These are phyloP conservation scores for Leptopilina clavipes DNA, from an alignment of 1,140 invertebrate genomes.

Conservation along the genomic window DNA sequence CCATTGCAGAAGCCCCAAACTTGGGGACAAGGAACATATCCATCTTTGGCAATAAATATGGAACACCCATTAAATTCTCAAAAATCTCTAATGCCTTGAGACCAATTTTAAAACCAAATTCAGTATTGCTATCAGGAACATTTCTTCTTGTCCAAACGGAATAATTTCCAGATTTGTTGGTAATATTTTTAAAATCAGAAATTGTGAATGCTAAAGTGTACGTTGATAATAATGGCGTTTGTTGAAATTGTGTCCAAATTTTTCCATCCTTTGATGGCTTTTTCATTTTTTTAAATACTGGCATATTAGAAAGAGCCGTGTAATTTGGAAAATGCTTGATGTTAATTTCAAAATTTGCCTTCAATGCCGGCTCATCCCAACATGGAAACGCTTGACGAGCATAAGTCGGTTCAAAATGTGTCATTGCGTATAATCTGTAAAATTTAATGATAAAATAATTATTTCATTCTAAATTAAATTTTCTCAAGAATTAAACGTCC, in stretches of 20 bases:
- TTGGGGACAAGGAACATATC: no score
- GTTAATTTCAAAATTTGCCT: slow-evolving; percentile 74
- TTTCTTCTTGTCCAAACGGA: background rate
- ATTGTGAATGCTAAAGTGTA: slow-evolving; percentile 84
- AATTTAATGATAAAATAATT: no score
- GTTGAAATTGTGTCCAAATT: slow-evolving; percentile 47
- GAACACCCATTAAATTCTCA: no score
- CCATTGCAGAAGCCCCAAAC: no score
- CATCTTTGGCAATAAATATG: no score
- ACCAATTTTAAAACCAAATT: no score
- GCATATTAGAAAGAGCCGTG: slow-evolving; percentile 74
- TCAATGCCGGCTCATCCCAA: slow-evolving; percentile 81
- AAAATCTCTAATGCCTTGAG: no score
- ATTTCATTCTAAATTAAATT: no score
- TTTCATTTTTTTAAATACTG: slow-evolving; percentile 55
- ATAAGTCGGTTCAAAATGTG: slow-evolving; percentile 81
- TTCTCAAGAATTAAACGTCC: no score
- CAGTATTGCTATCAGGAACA: no score
- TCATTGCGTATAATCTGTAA: slow-evolving; percentile 49
- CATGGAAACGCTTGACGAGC: slow-evolving; percentile 82
- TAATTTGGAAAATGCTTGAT: slow-evolving; percentile 72
- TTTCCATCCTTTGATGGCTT: slow-evolving; percentile 30
- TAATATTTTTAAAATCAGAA: slow-evolving; percentile 76
- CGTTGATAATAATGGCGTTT: slow-evolving; percentile 79
- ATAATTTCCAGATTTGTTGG: slow-evolving; percentile 1